Percentiles rank a stretch among this genome's conserved stretches.
These are phyloP conservation scores for Tipula vernalis DNA, from an alignment of 2,888 invertebrate genomes.

Conservation along the genomic window DNA sequence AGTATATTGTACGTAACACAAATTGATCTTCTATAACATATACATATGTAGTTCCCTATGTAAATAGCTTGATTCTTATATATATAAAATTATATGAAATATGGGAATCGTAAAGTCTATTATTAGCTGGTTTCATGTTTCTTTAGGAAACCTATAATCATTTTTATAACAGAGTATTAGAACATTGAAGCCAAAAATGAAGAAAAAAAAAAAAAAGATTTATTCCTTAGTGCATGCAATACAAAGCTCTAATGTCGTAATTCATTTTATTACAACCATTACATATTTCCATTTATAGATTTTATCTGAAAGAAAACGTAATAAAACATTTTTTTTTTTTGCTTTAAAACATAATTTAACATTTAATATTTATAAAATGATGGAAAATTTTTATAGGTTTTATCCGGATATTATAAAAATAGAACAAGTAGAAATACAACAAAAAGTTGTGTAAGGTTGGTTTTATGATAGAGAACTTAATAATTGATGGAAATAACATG, in stretches of 20 bases:
- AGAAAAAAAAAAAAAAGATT: background rate
- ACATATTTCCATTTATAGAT: background rate
- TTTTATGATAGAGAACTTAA: too few relatives aligned
- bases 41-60: background rate
- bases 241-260: background rate
- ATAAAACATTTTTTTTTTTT: background rate
- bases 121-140: background rate
- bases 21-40: background rate
- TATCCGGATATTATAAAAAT: background rate
- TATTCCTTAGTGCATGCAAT: background rate
- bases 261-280: background rate
- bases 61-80: background rate
- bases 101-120: background rate
- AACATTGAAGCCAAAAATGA: background rate
- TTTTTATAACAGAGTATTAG: background rate
- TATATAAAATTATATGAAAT: background rate
- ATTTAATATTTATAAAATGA: background rate
- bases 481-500: too few relatives aligned
- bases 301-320: background rate
- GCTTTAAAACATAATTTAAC: background rate
- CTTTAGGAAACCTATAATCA: background rate
- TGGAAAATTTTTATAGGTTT: background rate
- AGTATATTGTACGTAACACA: background rate
- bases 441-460: too few relatives aligned
- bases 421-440: too few relatives aligned